Evolutionary conservation across 2,888 invertebrate genomes (phyloP), one percentile per base, ranked within the genome.

Genomic region (Eristalinus sepulchralis): DNA sequence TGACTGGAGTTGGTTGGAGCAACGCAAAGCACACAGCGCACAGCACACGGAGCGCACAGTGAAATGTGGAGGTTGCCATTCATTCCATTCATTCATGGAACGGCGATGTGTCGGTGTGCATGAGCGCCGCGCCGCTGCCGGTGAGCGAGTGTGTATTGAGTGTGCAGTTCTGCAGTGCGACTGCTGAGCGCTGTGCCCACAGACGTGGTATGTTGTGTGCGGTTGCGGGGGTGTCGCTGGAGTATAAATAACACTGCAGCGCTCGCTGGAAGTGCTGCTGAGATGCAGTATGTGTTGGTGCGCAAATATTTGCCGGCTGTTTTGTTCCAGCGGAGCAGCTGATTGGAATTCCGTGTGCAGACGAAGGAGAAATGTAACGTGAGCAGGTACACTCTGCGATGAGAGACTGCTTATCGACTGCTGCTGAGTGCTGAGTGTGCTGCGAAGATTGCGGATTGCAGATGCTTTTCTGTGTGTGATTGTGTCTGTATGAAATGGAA

Each of bases 51-150:
- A 63, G 57, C 57, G 66, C 64, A 57, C 47, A 36, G 22, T 9
- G 53, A 53, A 47, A 71, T 63, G 11, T 22, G 31, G 39, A 22
- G 20, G 11, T 22, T 27, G 68, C 34, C 22, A 60, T 80, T 71
- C 71, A 57, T 68, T 78, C 75, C 73, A 83, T 83, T 83, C 78
- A 83, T 86, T 83, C 70, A 83, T 86, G 86, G 86, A 86, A 86
- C 27, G 27, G 27, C 27, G 33, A 13, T 67, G 68, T 59, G 75
- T 70, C 33, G 63, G 72, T 73, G 79, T 79, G 59, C 24, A 60
- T 34, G 55, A 20, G 31, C 59, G 20, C 53, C 34, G 27, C n/a
- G n/a, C n/a, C n/a, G n/a, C n/a, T n/a, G n/a, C 79, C 62, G 67
- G 53, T n/a, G 47, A 6, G 53, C 67, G 80, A 77, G 81, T 80